Evolutionary conservation across 2,888 invertebrate genomes (phyloP), one percentile per base, ranked within the genome.

Genomic region (Tanaodytes sp.): DNA sequence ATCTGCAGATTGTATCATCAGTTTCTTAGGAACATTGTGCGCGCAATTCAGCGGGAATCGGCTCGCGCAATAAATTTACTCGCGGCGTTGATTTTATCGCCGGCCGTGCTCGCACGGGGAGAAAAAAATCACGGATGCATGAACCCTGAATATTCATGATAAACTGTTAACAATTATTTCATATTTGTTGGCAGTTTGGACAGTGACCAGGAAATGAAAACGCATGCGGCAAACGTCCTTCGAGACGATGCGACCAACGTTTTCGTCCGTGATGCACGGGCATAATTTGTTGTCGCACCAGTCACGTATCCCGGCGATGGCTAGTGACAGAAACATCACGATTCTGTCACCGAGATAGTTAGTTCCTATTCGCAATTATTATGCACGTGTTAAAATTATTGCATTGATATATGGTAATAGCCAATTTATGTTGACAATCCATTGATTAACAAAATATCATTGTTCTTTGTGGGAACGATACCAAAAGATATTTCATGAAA

Each of bases 171-270:
- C 39, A 46, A 39, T 46, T 4, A 30, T 39, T 37, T 57, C 46
- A 46, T 39, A 46, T 57, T 57, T 15, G 46, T 19, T 36, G 16
- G 3, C 4, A n/a, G 18, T 37, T 46, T 16, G 12, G 31, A 46
- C 18, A 37, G 2, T 57, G 42, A 59, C 33, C 59, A 59, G 48
- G 49, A 59, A 59, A 49, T 42, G 59, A 42, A 59, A 59, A 58
- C 31, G 39, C 27, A 37, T 57, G 37, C 37, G 43, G 6, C 18
- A 20, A n/a, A n/a, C 27, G 58, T 31, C 58, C 58, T 58, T 58
- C 58, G 39, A 48, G n/a, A n/a, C n/a, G 46, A 48, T 30, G 19
- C 19, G 30, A 45, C 42, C 31, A 54, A 33, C 23, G 33, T 55
- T 55, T 45, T 30, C 46, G 11, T 33, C 14, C 33, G 12, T 27